These are phyloP conservation scores for Microplitis mediator DNA, from an alignment of 1,140 invertebrate species.

Conservation along the genomic window DNA sequence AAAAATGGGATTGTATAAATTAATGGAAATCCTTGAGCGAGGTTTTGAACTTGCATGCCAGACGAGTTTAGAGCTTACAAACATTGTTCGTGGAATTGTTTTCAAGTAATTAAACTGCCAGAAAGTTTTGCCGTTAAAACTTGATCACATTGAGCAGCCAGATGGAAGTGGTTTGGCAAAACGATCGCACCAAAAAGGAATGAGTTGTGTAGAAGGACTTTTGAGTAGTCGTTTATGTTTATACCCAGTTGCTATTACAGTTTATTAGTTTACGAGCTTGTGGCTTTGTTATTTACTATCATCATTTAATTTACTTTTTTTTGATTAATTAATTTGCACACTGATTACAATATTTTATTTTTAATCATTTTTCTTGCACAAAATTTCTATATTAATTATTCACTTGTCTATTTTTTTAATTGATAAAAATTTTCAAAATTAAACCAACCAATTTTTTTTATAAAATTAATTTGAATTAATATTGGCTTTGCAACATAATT, in stretches of 20 bases:
- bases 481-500: too few species aligned
- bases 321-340: background rate
- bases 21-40: background rate
- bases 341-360: background rate
- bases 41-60: too few species aligned
- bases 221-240: constrained; percentile 40
- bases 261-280: constrained; percentile 37
- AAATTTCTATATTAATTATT: too few species aligned
- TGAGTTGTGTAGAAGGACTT: background rate
- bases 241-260: constrained; percentile 12
- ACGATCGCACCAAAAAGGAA: too few species aligned
- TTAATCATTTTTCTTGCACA: too few species aligned
- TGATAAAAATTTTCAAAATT: too few species aligned
- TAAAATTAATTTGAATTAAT: too few species aligned
- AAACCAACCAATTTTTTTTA: too few species aligned
- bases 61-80: too few species aligned
- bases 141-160: constrained; percentile 24
- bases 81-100: constrained; percentile 49
- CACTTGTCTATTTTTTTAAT: too few species aligned
- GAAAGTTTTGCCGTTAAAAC: constrained; percentile 59
- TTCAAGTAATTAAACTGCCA: constrained; percentile 61
- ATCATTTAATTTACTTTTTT: background rate
- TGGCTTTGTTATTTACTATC: background rate
- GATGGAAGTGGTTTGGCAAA: too few species aligned
- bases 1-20: background rate